Percentiles rank a stretch among this genome's conserved stretches.
Evolutionary conservation across 2,888 invertebrate species (phyloP).

Genomic region (Eurois occulta): DNA sequence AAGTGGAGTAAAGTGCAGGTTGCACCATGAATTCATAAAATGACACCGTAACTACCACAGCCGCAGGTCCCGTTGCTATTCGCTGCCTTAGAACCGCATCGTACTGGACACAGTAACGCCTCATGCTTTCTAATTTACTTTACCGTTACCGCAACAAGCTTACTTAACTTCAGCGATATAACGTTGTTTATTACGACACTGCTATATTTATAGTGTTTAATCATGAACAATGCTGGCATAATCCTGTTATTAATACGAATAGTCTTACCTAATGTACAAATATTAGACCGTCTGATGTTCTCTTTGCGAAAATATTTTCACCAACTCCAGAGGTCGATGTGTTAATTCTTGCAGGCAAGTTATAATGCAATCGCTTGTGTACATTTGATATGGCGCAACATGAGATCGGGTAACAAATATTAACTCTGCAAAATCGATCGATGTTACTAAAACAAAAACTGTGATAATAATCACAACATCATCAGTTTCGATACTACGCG

Average conservation of each 20-base stretch:
- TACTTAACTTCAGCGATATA: conserved; percentile 59
- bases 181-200: conserved; percentile 40
- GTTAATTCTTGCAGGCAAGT: conserved; percentile 32
- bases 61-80: conserved; percentile 49
- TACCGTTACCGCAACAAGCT: conserved; percentile 53
- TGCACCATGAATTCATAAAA: conserved; percentile 18
- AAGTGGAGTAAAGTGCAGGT: not conserved
- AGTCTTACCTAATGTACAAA: conserved; percentile 13
- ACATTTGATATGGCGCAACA: conserved; percentile 32
- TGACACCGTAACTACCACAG: conserved; percentile 11
- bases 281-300: conserved; percentile 8
- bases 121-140: conserved; percentile 71
- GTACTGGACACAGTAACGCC: conserved; percentile 55
- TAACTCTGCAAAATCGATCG: conserved; percentile 8
- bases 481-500: conserved; percentile 1
- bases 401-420: conserved; percentile 20
- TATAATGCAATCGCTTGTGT: conserved; percentile 42
- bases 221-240: conserved; percentile 13
- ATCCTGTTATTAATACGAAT: conserved; percentile 16
- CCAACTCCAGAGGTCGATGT: conserved; percentile 2
- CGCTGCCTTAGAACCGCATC: conserved; percentile 31
- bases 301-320: conserved; percentile 35
- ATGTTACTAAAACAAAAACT: conserved; percentile 26
- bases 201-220: conserved; percentile 36
- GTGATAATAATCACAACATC: conserved; percentile 6